Evolutionary conservation across 2,888 invertebrate genomes (phyloP).

Genomic region (Lasioglossum villosulum): DNA sequence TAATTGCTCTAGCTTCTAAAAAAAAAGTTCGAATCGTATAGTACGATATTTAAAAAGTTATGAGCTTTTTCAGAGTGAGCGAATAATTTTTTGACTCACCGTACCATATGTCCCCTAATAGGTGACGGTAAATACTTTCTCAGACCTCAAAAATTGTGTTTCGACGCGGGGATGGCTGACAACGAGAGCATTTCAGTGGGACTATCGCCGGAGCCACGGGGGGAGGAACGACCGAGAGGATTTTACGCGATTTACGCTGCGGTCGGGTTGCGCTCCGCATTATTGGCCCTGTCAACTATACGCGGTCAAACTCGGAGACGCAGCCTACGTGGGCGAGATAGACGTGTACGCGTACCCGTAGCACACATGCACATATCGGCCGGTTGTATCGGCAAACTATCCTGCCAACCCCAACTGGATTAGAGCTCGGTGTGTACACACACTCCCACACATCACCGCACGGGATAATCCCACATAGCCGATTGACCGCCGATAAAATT

Average conservation of each 20-base stretch:
- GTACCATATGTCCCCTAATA: too few species aligned
- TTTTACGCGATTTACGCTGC: conserved; percentile 77
- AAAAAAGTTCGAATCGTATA: too few species aligned
- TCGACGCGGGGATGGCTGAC: background rate
- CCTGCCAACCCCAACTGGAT: conserved; percentile 76
- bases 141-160: background rate
- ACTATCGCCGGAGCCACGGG: conserved; percentile 35
- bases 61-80: too few species aligned
- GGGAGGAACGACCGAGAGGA: conserved; percentile 60
- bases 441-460: conserved; percentile 59
- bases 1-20: too few species aligned
- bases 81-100: too few species aligned
- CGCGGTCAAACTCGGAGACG: conserved; percentile 54
- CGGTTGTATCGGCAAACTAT: conserved; percentile 72
- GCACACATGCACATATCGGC: background rate
- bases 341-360: conserved; percentile 33
- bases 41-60: too few species aligned
- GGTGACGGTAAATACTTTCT: background rate
- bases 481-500: conserved; percentile 77
- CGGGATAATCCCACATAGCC: conserved; percentile 75
- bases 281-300: conserved; percentile 79
- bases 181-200: conserved; percentile 32
- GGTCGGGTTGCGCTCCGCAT: conserved; percentile 72
- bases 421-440: conserved; percentile 72
- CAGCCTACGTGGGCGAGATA: conserved; percentile 51